A percentile compares a stretch with the other conserved stretches of the same genome.
Conservation (phyloP, 2,113 vertebrate genomes). For the Lampris megalopsis region DNA sequence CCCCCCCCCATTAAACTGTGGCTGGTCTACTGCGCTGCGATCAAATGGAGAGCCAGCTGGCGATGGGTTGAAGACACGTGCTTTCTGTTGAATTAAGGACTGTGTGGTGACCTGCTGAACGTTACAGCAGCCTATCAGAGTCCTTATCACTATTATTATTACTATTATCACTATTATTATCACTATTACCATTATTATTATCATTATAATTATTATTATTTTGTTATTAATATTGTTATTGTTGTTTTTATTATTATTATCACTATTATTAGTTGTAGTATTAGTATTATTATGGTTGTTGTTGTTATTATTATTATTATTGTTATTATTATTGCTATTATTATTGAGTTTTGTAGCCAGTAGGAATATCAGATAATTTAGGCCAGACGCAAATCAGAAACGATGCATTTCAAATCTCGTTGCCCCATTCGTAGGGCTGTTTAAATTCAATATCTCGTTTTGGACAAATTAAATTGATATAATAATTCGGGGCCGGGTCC, state of each 20-base stretch:
- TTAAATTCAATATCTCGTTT: not conserved
- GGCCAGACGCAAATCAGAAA: not conserved
- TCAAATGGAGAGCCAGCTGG: too few species aligned
- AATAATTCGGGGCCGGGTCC: conserved; percentile 16
- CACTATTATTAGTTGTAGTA: too few species aligned
- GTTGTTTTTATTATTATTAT: conserved; percentile 1
- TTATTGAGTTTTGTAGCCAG: not conserved
- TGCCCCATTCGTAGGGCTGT: conserved; percentile 8
- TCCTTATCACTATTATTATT: not conserved
- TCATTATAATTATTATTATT: conserved; percentile 14
- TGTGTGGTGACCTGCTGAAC: too few species aligned
- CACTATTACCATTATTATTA: conserved; percentile 7
- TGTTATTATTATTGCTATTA: not conserved
- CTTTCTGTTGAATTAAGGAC: too few species aligned
- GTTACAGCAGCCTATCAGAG: too few species aligned
- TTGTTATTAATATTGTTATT: not conserved
- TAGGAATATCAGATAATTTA: not conserved
- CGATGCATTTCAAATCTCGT: not conserved
- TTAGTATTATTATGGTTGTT: not conserved
- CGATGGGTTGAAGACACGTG: too few species aligned
- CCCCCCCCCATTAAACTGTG: too few species aligned
- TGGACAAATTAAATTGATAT: not conserved
- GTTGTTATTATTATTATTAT: conserved; percentile 2
- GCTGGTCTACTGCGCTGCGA: too few species aligned
- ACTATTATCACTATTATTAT: not conserved